Evolutionary conservation across 2,797 vertebrate species (phyloP).

Genomic region (Acridotheres tristis): DNA sequence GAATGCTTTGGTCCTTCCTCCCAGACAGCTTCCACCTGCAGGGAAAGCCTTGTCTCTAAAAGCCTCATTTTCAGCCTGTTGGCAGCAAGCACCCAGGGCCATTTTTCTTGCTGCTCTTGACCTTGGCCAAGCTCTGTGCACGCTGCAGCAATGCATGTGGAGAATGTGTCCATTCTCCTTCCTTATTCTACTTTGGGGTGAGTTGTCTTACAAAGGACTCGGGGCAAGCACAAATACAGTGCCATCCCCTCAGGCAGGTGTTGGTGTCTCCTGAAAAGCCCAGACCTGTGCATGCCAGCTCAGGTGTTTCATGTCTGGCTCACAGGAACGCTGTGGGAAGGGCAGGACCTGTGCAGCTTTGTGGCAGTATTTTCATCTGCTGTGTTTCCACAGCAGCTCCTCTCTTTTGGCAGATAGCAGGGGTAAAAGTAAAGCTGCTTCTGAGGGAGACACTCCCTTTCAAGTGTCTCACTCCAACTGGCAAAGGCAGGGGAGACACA

Average conservation of each 20-base stretch:
- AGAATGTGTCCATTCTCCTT: neutral
- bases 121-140: neutral
- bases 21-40: neutral
- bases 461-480: neutral
- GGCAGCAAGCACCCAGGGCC: neutral
- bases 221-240: conserved; percentile 63
- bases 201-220: conserved; percentile 63
- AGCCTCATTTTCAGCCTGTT: neutral
- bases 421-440: neutral
- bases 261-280: conserved; percentile 55
- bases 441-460: neutral
- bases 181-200: neutral
- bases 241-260: neutral
- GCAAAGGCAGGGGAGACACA: neutral
- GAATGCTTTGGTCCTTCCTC: neutral
- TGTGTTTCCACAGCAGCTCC: neutral
- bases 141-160: neutral
- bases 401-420: neutral
- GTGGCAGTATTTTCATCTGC: neutral
- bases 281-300: conserved; percentile 76
- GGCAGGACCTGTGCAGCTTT: neutral
- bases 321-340: neutral
- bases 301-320: conserved; percentile 3
- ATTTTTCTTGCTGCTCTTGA: neutral
- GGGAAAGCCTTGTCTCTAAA: neutral